Percentiles rank a stretch among this genome's conserved stretches.
phyloP scores from a whole-genome alignment of 2,797 vertebrate genomes.

The Falco rusticolus region DNA sequence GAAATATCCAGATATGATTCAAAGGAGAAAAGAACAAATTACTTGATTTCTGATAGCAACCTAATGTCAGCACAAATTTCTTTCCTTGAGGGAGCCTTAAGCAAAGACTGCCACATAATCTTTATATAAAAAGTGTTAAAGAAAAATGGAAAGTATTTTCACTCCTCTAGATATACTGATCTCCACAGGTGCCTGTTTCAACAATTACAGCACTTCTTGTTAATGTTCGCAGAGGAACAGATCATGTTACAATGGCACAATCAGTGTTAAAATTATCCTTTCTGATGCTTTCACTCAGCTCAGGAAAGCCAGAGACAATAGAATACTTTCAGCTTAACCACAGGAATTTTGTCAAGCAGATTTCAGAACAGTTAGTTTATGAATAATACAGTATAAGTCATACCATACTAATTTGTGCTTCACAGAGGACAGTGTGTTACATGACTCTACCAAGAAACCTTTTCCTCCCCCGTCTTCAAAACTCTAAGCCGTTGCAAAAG shows the following conservation, averaged over 20 bases:
- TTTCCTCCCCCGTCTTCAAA: not conserved
- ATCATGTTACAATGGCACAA: not conserved
- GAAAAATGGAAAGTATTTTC: not conserved
- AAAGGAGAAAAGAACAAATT: not conserved
- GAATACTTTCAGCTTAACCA: not conserved
- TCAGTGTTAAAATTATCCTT: not conserved
- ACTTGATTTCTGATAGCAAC: not conserved
- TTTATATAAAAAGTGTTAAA: not conserved
- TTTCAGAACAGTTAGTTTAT: slow-evolving; percentile 7
- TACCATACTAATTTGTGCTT: not conserved
- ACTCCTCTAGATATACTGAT: not conserved
- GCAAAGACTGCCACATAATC: not conserved
- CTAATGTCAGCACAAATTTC: not conserved
- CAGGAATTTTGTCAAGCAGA: not conserved
- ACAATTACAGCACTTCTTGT: not conserved
- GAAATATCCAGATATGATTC: not conserved
- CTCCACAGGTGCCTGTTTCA: not conserved
- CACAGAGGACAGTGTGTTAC: not conserved
- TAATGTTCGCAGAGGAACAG: slow-evolving; percentile 15
- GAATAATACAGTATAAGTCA: not conserved
- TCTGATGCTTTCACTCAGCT: not conserved
- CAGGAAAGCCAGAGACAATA: not conserved
- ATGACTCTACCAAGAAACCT: not conserved
- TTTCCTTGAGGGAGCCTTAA: not conserved
- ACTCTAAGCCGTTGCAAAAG: not conserved